Conservation (phyloP, 2,888 invertebrate genomes). For the Drosophila prolongata region DNA sequence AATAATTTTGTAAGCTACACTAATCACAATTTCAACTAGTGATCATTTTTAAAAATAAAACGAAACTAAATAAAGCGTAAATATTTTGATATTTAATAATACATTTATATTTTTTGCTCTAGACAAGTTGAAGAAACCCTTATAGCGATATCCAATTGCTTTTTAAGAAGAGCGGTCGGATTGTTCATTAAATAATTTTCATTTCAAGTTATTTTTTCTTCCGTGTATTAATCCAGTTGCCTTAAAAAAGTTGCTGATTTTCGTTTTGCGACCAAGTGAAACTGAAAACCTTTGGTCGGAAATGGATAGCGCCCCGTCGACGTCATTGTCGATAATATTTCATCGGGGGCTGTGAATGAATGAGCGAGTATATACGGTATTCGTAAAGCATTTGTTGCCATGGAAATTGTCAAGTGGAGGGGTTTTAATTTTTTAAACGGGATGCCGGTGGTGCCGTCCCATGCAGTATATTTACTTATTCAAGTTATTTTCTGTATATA, state of each 20-base stretch:
- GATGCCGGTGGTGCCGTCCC: background rate
- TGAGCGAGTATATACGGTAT: slow-evolving; percentile 1
- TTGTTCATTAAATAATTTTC: too few species aligned
- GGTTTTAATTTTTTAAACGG: background rate
- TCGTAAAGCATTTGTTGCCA: slow-evolving; percentile 28
- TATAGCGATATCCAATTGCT: too few species aligned
- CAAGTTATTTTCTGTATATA: slow-evolving; percentile 15
- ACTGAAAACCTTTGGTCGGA: slow-evolving; percentile 55
- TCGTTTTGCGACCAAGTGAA: slow-evolving; percentile 23
- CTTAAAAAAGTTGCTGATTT: slow-evolving; percentile 17
- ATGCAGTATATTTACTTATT: slow-evolving; percentile 24
- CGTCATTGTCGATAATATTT: slow-evolving; percentile 34
- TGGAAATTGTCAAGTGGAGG: slow-evolving; percentile 10
- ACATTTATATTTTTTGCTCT: too few species aligned
- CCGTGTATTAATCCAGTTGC: slow-evolving; percentile 17
- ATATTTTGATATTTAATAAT: too few species aligned
- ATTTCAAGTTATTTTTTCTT: background rate
- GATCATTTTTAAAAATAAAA: too few species aligned
- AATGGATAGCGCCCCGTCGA: slow-evolving; percentile 67
- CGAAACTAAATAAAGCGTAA: too few species aligned
- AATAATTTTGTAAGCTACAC: background rate
- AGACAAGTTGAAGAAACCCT: too few species aligned
- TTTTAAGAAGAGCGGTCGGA: too few species aligned
- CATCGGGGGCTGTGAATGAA: slow-evolving; percentile 34
- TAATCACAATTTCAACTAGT: too few species aligned